These are phyloP conservation scores for Drosophila demipolita DNA, from an alignment of 2,888 invertebrate genomes.

Conservation along the genomic window DNA sequence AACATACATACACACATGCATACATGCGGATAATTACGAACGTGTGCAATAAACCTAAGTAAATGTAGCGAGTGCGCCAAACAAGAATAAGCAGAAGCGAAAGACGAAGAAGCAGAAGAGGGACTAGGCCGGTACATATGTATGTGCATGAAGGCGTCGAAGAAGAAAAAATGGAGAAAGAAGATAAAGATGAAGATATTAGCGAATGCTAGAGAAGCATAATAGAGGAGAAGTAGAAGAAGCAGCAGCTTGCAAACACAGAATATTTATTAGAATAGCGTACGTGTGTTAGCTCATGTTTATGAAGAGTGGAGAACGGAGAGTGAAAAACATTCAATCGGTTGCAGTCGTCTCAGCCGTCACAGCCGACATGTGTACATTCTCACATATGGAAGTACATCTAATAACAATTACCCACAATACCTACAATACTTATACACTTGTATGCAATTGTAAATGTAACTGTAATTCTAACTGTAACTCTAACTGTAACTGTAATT, in stretches of 20 bases:
- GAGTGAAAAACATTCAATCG: not conserved
- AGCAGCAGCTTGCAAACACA: not conserved
- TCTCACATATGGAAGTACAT: constrained; percentile 15
- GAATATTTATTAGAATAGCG: not conserved
- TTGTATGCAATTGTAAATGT: constrained; percentile 14
- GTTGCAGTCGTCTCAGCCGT: constrained; percentile 3
- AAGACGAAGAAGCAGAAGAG: not conserved
- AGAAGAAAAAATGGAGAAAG: not conserved
- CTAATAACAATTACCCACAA: constrained; percentile 6
- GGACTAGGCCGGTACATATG: not conserved
- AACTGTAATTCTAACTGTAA: constrained; percentile 5
- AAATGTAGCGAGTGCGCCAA: not conserved
- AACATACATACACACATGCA: not conserved
- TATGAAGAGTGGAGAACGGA: not conserved
- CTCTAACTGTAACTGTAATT: constrained; percentile 1
- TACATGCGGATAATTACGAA: not conserved
- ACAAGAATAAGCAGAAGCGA: not conserved
- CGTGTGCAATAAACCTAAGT: not conserved
- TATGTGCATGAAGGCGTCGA: not conserved
- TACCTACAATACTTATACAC: constrained; percentile 29
- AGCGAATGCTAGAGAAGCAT: not conserved
- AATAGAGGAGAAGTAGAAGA: not conserved
- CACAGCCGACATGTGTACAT: constrained; percentile 2
- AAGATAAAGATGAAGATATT: not conserved
- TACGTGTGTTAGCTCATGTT: constrained; percentile 4